Evolutionary conservation across 2,888 invertebrate species (phyloP).

Genomic region (Caenorhabditis zanzibari): DNA sequence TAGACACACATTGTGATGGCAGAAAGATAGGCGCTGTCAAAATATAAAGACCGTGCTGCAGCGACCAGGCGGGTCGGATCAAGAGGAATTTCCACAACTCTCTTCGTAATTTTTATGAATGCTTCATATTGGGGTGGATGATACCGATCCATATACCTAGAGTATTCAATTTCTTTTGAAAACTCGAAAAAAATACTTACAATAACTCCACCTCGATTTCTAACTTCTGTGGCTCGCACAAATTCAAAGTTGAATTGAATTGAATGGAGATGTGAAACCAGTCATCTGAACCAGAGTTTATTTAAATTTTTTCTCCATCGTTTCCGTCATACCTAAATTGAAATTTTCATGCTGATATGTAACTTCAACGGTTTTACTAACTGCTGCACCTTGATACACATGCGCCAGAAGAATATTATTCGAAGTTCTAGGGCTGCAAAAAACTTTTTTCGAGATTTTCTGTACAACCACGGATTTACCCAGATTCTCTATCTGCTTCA

Average conservation of each 20-base stretch:
- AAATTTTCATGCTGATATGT: conserved; percentile 64
- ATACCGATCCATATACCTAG: conserved; percentile 68
- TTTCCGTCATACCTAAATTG: conserved; percentile 50
- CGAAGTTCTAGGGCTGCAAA: conserved; percentile 9
- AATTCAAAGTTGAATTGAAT: conserved; percentile 50
- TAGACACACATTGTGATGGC: conserved; percentile 73
- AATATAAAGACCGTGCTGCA: conserved; percentile 72
- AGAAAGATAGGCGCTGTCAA: conserved; percentile 72
- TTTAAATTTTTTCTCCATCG: neutral
- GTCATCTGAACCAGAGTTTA: conserved; percentile 49
- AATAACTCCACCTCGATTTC: conserved; percentile 67
- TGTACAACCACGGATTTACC: neutral
- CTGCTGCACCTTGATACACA: conserved; percentile 50
- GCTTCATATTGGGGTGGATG: conserved; percentile 59
- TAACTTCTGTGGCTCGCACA: conserved; percentile 49
- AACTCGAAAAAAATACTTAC: conserved; percentile 13
- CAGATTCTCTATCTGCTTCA: conserved; percentile 24
- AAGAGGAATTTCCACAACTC: conserved; percentile 54
- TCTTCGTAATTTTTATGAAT: conserved; percentile 47
- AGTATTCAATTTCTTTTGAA: neutral
- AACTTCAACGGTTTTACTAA: conserved; percentile 67
- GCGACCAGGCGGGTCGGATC: conserved; percentile 58
- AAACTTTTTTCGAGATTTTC: neutral
- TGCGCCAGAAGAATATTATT: conserved; percentile 45
- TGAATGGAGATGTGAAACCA: conserved; percentile 62